A percentile compares a stretch with the other conserved stretches of the same genome.
Conservation (phyloP, 2,888 invertebrate species). For the Plebejus melissa region DNA sequence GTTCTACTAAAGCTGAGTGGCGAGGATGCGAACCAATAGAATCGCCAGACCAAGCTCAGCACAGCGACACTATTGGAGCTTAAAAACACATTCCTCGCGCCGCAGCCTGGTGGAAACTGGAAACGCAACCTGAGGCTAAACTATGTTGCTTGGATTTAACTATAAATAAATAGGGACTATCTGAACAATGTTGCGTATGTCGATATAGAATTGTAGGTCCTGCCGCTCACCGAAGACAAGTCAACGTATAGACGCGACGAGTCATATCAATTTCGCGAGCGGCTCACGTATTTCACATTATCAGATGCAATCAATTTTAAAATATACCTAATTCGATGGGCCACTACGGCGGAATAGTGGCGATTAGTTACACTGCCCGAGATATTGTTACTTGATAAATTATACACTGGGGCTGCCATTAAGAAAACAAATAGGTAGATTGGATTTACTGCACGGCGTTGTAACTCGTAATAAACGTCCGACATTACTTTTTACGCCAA, state of each 20-base stretch:
- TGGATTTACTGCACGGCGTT: slow-evolving; percentile 19
- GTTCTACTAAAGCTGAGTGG: too few species aligned
- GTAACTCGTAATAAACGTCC: slow-evolving; percentile 20
- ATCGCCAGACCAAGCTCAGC: too few species aligned
- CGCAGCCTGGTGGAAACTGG: too few species aligned
- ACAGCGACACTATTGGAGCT: too few species aligned
- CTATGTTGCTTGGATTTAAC: background rate
- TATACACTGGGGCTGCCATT: background rate
- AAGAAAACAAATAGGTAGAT: slow-evolving; percentile 8
- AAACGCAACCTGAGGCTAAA: too few species aligned
- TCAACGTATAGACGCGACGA: slow-evolving; percentile 3
- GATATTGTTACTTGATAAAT: slow-evolving; percentile 23
- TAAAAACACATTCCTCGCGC: background rate
- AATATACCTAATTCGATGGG: slow-evolving; percentile 5
- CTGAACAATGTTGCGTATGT: background rate
- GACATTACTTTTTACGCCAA: slow-evolving; percentile 21
- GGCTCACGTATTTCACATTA: slow-evolving; percentile 20
- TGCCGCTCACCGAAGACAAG: background rate
- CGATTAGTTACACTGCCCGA: background rate
- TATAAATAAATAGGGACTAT: background rate
- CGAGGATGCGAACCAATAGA: too few species aligned
- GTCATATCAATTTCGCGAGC: slow-evolving; percentile 1
- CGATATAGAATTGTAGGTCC: background rate
- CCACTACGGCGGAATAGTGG: background rate
- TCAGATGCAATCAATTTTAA: slow-evolving; percentile 23